Evolutionary conservation across 2,797 vertebrate species (phyloP).

Genomic region (Diplodus sargus): DNA sequence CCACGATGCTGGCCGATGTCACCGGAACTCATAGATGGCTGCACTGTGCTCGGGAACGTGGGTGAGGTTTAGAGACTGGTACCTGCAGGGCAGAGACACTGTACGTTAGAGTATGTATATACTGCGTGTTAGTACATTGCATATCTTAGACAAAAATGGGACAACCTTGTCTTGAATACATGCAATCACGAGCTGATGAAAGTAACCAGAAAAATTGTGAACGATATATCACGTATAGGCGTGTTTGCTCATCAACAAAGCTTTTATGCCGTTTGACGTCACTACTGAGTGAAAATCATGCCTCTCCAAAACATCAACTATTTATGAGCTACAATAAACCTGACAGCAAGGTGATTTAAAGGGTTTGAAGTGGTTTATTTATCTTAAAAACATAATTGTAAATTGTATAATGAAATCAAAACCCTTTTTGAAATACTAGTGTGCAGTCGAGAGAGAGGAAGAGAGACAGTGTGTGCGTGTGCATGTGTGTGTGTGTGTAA

Average conservation of each 20-base stretch:
- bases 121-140: neutral
- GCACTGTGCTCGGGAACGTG: constrained; percentile 98
- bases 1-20: constrained; percentile 83
- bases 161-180: neutral
- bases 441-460: too few relatives aligned
- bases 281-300: neutral
- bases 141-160: neutral
- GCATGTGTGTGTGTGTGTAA: too few relatives aligned
- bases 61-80: constrained; percentile 98
- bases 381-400: neutral
- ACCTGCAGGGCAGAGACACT: constrained; percentile 83
- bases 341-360: neutral
- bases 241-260: neutral
- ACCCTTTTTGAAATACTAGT: neutral
- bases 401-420: neutral
- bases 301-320: neutral
- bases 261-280: neutral
- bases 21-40: constrained; percentile 99
- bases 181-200: neutral
- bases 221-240: neutral
- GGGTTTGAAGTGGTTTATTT: neutral
- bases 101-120: neutral
- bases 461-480: too few relatives aligned
- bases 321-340: neutral
- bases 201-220: neutral